Evolutionary conservation across 2,888 invertebrate genomes (phyloP).

Genomic region (Autographa pulchrina): DNA sequence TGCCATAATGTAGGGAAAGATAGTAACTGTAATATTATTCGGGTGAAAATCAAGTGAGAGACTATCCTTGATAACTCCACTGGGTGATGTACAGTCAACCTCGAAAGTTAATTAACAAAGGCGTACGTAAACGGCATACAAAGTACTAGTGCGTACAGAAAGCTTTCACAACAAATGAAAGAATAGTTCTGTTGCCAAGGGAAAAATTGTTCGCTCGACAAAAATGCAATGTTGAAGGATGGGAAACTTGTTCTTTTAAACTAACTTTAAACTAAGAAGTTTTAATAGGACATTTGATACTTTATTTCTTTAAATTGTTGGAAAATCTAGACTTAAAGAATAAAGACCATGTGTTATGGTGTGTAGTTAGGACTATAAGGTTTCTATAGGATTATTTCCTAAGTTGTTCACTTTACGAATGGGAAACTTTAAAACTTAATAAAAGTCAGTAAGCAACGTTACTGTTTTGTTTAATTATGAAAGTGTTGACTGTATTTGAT

Average conservation of each 20-base stretch:
- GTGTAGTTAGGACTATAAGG: background rate
- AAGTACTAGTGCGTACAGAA: background rate
- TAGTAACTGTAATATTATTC: slow-evolving; percentile 64
- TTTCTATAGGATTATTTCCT: background rate
- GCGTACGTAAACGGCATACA: slow-evolving; percentile 25
- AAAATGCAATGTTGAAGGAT: background rate
- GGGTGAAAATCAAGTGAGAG: slow-evolving; percentile 57
- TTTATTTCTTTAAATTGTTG: background rate
- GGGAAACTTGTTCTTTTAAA: background rate
- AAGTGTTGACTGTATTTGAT: too few relatives aligned
- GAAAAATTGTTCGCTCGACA: background rate
- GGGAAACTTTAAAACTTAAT: too few relatives aligned
- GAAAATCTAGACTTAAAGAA: background rate
- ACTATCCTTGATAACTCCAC: slow-evolving; percentile 52
- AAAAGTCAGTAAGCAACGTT: too few relatives aligned
- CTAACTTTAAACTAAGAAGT: background rate
- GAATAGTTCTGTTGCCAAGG: background rate
- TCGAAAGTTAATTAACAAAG: slow-evolving; percentile 57
- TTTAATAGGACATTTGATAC: slow-evolving; percentile 2
- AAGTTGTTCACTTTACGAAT: background rate
- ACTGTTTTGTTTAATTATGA: too few relatives aligned
- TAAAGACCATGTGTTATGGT: background rate
- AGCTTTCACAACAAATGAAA: background rate
- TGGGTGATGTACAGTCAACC: slow-evolving; percentile 49
- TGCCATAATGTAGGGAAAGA: slow-evolving; percentile 57